These are phyloP conservation scores for Perithous albicinctus DNA, from an alignment of 2,888 invertebrate species.

Conservation along the genomic window DNA sequence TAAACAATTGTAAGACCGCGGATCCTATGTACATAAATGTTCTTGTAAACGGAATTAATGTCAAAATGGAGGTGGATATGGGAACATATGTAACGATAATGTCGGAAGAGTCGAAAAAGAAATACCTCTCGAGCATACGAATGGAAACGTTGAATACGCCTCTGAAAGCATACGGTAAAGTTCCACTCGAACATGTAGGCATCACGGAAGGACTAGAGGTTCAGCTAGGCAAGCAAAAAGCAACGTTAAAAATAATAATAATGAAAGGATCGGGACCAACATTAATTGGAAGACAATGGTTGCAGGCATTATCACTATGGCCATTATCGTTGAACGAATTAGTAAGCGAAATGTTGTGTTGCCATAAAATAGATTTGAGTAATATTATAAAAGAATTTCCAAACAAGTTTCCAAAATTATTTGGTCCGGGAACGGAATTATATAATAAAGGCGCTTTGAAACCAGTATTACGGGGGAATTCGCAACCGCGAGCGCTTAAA, in stretches of 20 bases:
- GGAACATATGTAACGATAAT: conserved; percentile 56
- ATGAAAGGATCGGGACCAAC: conserved; percentile 45
- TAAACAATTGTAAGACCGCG: neutral
- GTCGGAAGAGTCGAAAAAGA: conserved; percentile 40
- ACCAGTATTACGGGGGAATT: conserved; percentile 64
- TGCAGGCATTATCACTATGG: conserved; percentile 50
- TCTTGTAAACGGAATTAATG: conserved; percentile 32
- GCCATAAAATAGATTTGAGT: conserved; percentile 31
- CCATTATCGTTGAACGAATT: conserved; percentile 12
- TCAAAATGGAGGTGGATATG: conserved; percentile 58
- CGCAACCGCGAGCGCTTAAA: conserved; percentile 69
- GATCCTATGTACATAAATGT: conserved; percentile 45
- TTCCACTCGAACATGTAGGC: conserved; percentile 32
- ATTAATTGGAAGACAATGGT: conserved; percentile 60
- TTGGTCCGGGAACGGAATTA: conserved; percentile 55
- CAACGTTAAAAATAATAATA: conserved; percentile 36
- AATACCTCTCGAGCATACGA: conserved; percentile 35
- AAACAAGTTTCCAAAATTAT: conserved; percentile 51
- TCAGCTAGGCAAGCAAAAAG: conserved; percentile 1
- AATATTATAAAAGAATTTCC: conserved; percentile 29
- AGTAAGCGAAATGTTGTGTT: too few species aligned
- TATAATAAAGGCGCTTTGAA: conserved; percentile 63
- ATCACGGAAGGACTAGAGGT: conserved; percentile 39
- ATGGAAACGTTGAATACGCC: conserved; percentile 31
- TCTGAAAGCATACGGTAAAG: conserved; percentile 33